These are phyloP conservation scores for Creontiades dilutus DNA, from an alignment of 2,888 invertebrate species.

Conservation along the genomic window DNA sequence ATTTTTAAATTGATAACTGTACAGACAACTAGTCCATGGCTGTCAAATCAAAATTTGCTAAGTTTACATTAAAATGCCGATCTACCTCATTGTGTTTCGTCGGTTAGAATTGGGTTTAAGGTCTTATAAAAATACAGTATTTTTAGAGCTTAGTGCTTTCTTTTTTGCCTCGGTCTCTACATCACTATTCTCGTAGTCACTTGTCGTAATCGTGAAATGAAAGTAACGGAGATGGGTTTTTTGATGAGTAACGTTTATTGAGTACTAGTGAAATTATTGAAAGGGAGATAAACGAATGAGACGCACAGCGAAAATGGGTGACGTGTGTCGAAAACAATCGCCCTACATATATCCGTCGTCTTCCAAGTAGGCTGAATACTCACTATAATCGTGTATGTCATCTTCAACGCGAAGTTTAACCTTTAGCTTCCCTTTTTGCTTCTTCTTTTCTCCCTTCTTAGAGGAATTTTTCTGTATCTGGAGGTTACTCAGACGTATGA, in stretches of 20 bases:
- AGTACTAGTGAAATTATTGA: conserved; percentile 49
- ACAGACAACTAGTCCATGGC: no score
- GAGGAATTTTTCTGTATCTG: conserved; percentile 63
- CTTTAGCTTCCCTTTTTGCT: conserved; percentile 51
- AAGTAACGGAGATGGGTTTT: neutral
- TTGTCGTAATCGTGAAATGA: no score
- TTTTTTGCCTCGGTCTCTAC: no score
- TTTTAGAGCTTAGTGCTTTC: no score
- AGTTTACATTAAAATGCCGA: no score
- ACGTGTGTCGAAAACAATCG: neutral
- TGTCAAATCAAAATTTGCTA: no score
- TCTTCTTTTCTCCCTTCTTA: conserved; percentile 61
- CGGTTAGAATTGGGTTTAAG: no score
- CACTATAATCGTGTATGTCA: conserved; percentile 55
- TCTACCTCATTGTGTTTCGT: no score
- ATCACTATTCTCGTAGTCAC: no score
- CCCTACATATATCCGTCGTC: conserved; percentile 50
- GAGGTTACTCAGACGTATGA: conserved; percentile 60
- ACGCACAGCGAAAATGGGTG: conserved; percentile 37
- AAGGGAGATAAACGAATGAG: conserved; percentile 30
- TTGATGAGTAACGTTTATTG: conserved; percentile 52
- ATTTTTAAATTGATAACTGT: no score
- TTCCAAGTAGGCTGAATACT: conserved; percentile 56
- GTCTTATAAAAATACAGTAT: no score
- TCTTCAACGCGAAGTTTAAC: conserved; percentile 62